Percentiles rank a stretch among this genome's conserved stretches.
Evolutionary conservation across 2,888 invertebrate species (phyloP).

Genomic region (Microctonus aethiopoides): DNA sequence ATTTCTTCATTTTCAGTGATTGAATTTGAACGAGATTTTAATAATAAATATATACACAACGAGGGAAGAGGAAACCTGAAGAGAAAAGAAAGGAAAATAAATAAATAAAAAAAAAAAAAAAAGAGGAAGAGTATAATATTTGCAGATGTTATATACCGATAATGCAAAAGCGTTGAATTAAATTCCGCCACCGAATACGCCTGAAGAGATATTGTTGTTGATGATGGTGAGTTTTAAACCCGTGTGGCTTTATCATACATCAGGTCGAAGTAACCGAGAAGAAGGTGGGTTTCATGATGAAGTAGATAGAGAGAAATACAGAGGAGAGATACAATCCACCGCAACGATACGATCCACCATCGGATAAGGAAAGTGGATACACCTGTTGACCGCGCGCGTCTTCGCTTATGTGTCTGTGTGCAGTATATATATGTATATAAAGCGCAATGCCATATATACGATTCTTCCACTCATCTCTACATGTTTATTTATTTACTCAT

Average conservation of each 20-base stretch:
- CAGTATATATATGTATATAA: no score
- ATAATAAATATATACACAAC: neutral
- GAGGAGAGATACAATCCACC: conserved; percentile 30
- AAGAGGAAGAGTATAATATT: conserved; percentile 7
- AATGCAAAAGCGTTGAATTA: conserved; percentile 37
- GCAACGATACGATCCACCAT: conserved; percentile 38
- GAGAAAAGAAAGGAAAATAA: neutral
- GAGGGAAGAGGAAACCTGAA: neutral
- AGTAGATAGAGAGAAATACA: conserved; percentile 28
- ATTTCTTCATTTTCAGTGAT: no score
- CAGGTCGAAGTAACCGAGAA: neutral
- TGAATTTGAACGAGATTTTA: neutral
- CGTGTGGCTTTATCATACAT: neutral
- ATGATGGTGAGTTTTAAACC: neutral
- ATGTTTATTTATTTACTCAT: conserved; percentile 1
- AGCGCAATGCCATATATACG: conserved; percentile 16
- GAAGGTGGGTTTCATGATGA: conserved; percentile 37
- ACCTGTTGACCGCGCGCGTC: conserved; percentile 43
- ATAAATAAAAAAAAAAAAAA: neutral
- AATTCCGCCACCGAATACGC: conserved; percentile 50
- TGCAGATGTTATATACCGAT: conserved; percentile 26
- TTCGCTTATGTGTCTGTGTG: neutral
- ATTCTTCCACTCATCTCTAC: neutral
- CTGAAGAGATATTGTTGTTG: neutral
- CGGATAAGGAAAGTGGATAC: conserved; percentile 42